These are phyloP conservation scores for Prietella phreatophila DNA, from an alignment of 2,113 vertebrate genomes.

Conservation along the genomic window DNA sequence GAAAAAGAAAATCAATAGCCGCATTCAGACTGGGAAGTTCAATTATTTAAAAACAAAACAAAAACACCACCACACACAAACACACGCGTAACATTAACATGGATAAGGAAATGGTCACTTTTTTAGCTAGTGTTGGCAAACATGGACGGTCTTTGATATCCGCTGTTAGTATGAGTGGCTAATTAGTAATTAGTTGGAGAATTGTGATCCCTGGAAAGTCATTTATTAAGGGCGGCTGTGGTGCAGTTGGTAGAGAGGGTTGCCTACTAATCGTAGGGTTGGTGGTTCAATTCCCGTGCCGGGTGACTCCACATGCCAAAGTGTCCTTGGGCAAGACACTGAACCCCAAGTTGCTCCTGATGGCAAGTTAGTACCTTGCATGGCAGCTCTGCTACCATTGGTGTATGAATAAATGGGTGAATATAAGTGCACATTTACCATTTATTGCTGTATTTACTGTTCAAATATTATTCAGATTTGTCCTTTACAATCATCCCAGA, in stretches of 20 bases:
- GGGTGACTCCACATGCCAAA: too few relatives aligned
- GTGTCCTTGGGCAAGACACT: too few relatives aligned
- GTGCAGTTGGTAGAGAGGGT: too few relatives aligned
- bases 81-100: not conserved
- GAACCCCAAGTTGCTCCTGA: too few relatives aligned
- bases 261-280: too few relatives aligned
- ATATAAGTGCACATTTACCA: too few relatives aligned
- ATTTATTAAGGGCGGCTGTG: too few relatives aligned
- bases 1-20: slow-evolving; percentile 6
- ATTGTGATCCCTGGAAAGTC: not conserved
- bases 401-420: too few relatives aligned
- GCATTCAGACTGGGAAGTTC: not conserved
- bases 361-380: too few relatives aligned
- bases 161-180: not conserved
- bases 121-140: not conserved
- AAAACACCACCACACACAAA: not conserved
- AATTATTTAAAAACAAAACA: not conserved
- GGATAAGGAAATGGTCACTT: not conserved
- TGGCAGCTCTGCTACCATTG: too few relatives aligned
- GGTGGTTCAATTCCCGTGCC: too few relatives aligned
- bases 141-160: not conserved
- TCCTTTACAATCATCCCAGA: not conserved
- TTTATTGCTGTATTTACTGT: not conserved
- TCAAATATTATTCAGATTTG: not conserved
- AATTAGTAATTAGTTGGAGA: not conserved